These are phyloP conservation scores for Phasianus colchicus DNA, from an alignment of 2,113 vertebrate genomes.

Conservation along the genomic window DNA sequence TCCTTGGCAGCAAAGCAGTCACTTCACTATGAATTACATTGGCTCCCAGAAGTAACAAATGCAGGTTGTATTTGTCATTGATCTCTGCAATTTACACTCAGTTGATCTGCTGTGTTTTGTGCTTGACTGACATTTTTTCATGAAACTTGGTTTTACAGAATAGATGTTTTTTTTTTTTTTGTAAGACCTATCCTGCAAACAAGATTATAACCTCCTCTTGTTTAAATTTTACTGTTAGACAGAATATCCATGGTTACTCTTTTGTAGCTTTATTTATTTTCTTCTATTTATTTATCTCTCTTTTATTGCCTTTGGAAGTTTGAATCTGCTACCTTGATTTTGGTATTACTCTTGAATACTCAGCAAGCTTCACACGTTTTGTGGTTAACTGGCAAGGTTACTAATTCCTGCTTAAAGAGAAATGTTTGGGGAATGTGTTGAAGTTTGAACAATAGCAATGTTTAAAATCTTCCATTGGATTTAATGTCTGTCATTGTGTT, in stretches of 20 bases:
- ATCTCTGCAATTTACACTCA: background rate
- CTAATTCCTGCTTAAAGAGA: background rate
- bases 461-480: background rate
- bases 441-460: background rate
- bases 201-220: background rate
- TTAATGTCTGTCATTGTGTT: background rate
- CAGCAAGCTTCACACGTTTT: background rate
- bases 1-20: background rate
- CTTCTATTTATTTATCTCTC: background rate
- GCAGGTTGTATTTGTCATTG: background rate
- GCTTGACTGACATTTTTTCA: conserved; percentile 16
- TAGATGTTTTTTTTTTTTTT: background rate
- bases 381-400: background rate
- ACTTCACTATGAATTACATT: background rate
- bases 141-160: conserved; percentile 15
- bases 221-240: conserved; percentile 12
- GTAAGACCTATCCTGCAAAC: conserved; percentile 16
- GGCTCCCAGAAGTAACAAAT: background rate
- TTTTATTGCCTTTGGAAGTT: background rate
- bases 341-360: background rate
- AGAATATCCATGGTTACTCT: background rate
- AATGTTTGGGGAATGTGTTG: rapidly evolving
- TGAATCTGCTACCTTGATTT: background rate
- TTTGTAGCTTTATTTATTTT: background rate
- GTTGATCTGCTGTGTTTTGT: conserved; percentile 13